A percentile compares a stretch with the other conserved stretches of the same genome.
Evolutionary conservation across 1,140 invertebrate species (phyloP).

Genomic region (Probaryconus sp.): DNA sequence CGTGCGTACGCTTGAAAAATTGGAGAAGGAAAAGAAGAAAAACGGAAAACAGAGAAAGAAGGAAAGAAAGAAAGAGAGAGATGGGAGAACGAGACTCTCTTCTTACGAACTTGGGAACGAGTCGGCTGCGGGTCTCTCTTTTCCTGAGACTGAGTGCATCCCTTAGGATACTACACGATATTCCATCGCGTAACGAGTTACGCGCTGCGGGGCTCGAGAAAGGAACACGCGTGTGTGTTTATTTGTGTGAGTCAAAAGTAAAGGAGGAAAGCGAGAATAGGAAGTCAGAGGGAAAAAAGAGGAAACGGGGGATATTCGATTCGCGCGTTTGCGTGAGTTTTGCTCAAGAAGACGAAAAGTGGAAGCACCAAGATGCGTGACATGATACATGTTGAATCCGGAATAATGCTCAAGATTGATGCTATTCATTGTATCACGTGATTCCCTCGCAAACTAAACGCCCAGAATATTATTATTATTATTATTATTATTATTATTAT

Average conservation of each 20-base stretch:
- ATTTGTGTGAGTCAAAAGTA: constrained; percentile 16
- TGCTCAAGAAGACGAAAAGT: constrained; percentile 30
- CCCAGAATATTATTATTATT: constrained; percentile 9
- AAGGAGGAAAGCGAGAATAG: constrained; percentile 5
- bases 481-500: too few relatives aligned
- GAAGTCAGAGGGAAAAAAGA: constrained; percentile 5
- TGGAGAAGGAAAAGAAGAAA: constrained; percentile 48
- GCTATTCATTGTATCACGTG: constrained; percentile 19
- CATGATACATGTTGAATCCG: constrained; percentile 29
- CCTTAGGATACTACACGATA: constrained; percentile 58
- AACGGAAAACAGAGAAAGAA: constrained; percentile 21
- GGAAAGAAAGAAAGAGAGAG: constrained; percentile 47
- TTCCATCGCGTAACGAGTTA: constrained; percentile 52
- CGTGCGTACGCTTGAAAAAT: constrained; percentile 50
- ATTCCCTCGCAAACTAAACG: constrained; percentile 3
- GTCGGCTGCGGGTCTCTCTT: constrained; percentile 41
- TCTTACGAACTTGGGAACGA: constrained; percentile 46
- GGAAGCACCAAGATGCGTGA: constrained; percentile 24
- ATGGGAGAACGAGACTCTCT: constrained; percentile 13
- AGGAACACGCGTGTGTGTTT: constrained; percentile 43
- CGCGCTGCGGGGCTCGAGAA: constrained; percentile 46
- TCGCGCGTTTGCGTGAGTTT: constrained; percentile 20
- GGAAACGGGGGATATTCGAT: not conserved
- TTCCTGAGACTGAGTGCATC: constrained; percentile 54
- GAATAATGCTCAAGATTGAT: constrained; percentile 35